Evolutionary conservation across 2,888 invertebrate species (phyloP).

Genomic region (Eristalinus sepulchralis): DNA sequence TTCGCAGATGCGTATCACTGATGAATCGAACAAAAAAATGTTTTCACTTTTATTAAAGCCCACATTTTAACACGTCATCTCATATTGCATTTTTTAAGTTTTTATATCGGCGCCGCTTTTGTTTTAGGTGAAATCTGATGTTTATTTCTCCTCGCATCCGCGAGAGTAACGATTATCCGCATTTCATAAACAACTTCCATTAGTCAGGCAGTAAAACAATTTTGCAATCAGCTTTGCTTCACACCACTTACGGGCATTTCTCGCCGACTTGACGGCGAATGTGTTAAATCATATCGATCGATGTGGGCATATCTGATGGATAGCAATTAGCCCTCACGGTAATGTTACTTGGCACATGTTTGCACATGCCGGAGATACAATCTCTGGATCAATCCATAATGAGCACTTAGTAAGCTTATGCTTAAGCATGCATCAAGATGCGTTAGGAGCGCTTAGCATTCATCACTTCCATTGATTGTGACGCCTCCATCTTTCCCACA

Average conservation of each 20-base stretch:
- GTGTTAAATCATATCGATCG: conserved; percentile 30
- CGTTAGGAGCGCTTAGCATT: neutral
- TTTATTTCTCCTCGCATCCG: neutral
- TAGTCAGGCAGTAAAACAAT: neutral
- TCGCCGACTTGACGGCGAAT: neutral
- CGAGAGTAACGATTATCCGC: neutral
- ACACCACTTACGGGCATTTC: neutral
- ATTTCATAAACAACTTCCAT: neutral
- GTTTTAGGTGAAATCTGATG: neutral
- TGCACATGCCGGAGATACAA: neutral
- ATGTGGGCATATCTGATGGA: conserved; percentile 39
- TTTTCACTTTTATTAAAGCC: too few species aligned
- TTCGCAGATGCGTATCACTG: too few species aligned
- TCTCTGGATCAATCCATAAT: neutral
- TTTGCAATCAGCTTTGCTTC: neutral
- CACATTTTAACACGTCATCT: too few species aligned
- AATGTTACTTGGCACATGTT: neutral
- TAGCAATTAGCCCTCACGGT: conserved; percentile 20
- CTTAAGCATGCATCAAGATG: neutral
- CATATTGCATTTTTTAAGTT: too few species aligned
- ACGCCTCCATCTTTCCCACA: neutral
- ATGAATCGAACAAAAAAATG: too few species aligned
- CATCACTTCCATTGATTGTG: neutral
- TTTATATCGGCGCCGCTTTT: too few species aligned
- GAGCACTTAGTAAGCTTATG: neutral